Evolutionary conservation across 1,140 invertebrate species (phyloP).

Genomic region (Odontomachus brunneus): DNA sequence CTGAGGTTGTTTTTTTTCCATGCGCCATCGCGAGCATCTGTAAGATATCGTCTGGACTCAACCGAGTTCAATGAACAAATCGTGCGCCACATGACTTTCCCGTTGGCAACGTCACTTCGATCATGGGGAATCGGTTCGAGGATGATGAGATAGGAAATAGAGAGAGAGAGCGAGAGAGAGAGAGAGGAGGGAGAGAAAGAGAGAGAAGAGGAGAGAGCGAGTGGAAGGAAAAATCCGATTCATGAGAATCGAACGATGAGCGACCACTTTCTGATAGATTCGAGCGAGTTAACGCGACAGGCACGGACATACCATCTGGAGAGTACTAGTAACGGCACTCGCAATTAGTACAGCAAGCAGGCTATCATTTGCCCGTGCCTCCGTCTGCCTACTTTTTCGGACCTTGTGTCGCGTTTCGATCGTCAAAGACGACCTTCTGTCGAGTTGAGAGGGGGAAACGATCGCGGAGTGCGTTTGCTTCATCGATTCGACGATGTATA

Average conservation of each 20-base stretch:
- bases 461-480: constrained; percentile 48
- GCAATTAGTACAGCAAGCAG: constrained; percentile 74
- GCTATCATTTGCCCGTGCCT: constrained; percentile 34
- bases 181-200: too few relatives aligned
- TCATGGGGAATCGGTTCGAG: constrained; percentile 10
- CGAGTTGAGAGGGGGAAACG: constrained; percentile 54
- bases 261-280: too few relatives aligned
- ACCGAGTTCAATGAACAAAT: constrained; percentile 41
- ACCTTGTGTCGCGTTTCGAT: constrained; percentile 60
- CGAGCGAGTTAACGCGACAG: constrained; percentile 64
- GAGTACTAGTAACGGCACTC: constrained; percentile 77
- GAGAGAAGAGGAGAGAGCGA: not conserved
- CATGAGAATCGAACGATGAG: constrained; percentile 23
- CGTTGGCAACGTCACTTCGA: not conserved
- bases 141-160: not conserved
- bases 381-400: constrained; percentile 53
- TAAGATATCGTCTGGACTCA: constrained; percentile 27
- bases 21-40: constrained; percentile 6
- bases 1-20: too few relatives aligned
- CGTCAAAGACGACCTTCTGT: constrained; percentile 69
- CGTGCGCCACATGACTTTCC: constrained; percentile 15
- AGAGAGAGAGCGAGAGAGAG: too few relatives aligned
- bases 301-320: constrained; percentile 75
- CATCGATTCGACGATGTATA: constrained; percentile 16
- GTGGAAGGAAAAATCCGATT: constrained; percentile 38